Evolutionary conservation across 2,797 vertebrate species (phyloP), one percentile per base, ranked within the genome.

Genomic region (Cuculus canorus): DNA sequence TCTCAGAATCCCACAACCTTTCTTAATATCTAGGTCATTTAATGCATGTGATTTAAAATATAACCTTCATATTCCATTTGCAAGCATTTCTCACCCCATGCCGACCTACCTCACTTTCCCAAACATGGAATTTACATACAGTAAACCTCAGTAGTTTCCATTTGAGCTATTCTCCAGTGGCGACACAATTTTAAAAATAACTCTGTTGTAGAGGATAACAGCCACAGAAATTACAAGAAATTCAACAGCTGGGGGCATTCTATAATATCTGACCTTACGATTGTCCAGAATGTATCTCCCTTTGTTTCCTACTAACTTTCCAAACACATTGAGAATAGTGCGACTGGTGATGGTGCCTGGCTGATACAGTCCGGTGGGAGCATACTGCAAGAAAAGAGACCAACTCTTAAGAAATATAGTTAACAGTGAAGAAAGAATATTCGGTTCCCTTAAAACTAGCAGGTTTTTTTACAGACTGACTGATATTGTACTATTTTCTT

Each of bases 251-350:
- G 80, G 54, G 81, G 41, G 32, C 39, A 76, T 66, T 92, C 72
- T 70, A 11, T 35, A 73, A n/a, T 66, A 85, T 18, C 98, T 72
- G 90, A 99, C 99, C 96, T 98, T 98, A 72, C 97, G 97, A 92
- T 94, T 98, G 94, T 99, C 99, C 97, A 99, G 91, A 19, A 99
- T 92, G 96, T 97, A 99, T 75, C 96, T 97, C 47, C 95, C 61
- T 80, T 92, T 98, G 60, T 96, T 98, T 82, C 92, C 98, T 21
- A 64, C 54, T 22, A 75, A 32, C 22, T 97, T 98, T 65, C 97
- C 96, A 72, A 98, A 96, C 60, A 99, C 97, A 22, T 99, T 99
- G 92, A 99, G 98, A 75, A 99, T 97, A 4, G 98, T 98, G 82
- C 96, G 97, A 76, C 97, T 90, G 53, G 98, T 98, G 95, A 98